Evolutionary conservation across 2,113 vertebrate species (phyloP), one percentile per base, ranked within the genome.

Genomic region (Dryoscopus gambensis): DNA sequence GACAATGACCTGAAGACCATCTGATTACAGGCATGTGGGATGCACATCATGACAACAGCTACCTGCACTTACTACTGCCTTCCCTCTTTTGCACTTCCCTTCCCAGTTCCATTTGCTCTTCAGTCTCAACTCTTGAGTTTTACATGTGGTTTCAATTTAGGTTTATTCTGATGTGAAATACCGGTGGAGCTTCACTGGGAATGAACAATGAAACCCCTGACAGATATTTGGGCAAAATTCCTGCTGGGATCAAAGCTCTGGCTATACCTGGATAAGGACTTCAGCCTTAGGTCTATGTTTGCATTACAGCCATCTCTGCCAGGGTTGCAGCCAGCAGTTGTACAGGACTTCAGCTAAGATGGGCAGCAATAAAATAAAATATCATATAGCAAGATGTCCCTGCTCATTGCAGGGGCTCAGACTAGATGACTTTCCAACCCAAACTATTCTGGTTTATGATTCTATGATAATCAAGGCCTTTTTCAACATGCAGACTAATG

Each of bases 41-140:
- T 84, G 68, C 91, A 75, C 91, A 75, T 93, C 73, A 75, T 44
- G 89, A 67, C 75, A 95, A 80, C 75, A 86, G 68, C 86, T 93
- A 90, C 75, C 68, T 80, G 50, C 21, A 40, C 60, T 92, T 88
- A 92, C 27, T 86, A 30, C 55, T 74, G n/a, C 49, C 86, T 89
- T 76, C 50, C 55, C n/a, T 79, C 81, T 71, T 92, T 37, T 64
- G 49, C 44, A 59, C 85, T 89, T 84, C 57, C 44, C 52, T 80
- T 74, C 37, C 37, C n/a, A 33, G 20, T 69, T 62, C 46, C 31
- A 37, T 85, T 86, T 93, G 85, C 50, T 78, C 37, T 77, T 75
- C 76, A 84, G 52, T n/a, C 73, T 67, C 84, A 64, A 19, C 24
- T 12, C 40, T 33, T 0, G 3, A 27, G 30, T 95, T 87, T 90